Percentiles rank a stretch among this genome's conserved stretches.
These are phyloP conservation scores for Meteorus sp. DNA, from an alignment of 1,140 invertebrate genomes.

Conservation along the genomic window DNA sequence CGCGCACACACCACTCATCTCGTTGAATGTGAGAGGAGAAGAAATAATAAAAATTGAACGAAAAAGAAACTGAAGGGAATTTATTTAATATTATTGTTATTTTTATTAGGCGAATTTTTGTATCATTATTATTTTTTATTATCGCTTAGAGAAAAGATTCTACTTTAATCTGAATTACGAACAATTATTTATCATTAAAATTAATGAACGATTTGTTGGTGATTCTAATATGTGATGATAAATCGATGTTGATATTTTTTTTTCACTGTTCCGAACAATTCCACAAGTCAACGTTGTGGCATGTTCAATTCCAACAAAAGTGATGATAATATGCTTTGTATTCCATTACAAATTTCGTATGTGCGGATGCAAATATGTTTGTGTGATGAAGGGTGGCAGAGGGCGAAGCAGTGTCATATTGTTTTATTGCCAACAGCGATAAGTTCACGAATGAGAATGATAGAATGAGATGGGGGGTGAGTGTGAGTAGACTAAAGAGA, in stretches of 20 bases:
- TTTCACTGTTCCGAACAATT: too few relatives aligned
- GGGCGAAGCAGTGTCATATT: slow-evolving; percentile 41
- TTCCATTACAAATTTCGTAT: too few relatives aligned
- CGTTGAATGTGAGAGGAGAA: slow-evolving; percentile 14
- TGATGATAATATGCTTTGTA: too few relatives aligned
- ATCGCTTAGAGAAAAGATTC: too few relatives aligned
- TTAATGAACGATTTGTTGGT: too few relatives aligned
- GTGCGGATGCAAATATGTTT: background rate
- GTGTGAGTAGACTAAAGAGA: too few relatives aligned
- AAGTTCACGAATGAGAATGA: slow-evolving; percentile 32
- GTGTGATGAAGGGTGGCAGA: background rate
- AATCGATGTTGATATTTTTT: too few relatives aligned
- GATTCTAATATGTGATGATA: too few relatives aligned
- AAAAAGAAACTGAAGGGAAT: background rate
- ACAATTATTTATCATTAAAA: too few relatives aligned
- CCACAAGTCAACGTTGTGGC: too few relatives aligned
- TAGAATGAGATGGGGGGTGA: background rate
- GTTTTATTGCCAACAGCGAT: slow-evolving; percentile 51
- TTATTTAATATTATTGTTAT: background rate
- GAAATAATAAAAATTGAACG: background rate
- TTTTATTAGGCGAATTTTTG: slow-evolving; percentile 28
- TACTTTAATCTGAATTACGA: too few relatives aligned
- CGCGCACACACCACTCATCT: slow-evolving; percentile 14
- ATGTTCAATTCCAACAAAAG: too few relatives aligned
- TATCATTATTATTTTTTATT: slow-evolving; percentile 24